Conservation (phyloP, 2,113 vertebrate genomes). For the Halcyon senegalensis region DNA sequence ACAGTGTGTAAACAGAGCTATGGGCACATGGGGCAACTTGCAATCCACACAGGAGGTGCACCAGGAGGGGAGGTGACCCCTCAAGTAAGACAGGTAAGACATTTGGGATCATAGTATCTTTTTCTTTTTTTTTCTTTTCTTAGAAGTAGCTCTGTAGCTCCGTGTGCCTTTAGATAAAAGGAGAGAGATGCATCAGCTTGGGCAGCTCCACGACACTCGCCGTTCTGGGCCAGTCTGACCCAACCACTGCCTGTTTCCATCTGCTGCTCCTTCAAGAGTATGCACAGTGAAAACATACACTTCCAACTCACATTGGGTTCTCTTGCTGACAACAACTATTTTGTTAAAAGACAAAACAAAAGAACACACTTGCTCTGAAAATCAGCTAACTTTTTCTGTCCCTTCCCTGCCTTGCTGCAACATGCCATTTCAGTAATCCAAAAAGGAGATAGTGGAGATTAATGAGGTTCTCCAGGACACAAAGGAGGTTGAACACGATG, state of each 20-base stretch:
- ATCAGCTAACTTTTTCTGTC: background rate
- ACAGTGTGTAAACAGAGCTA: background rate
- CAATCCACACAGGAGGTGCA: background rate
- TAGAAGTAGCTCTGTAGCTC: background rate
- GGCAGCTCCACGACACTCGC: background rate
- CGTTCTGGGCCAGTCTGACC: background rate
- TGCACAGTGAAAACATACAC: rapidly evolving
- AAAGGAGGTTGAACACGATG: background rate
- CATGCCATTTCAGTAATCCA: background rate
- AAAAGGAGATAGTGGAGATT: background rate
- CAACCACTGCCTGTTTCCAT: background rate
- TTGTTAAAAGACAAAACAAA: background rate
- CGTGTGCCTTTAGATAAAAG: background rate
- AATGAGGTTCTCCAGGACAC: background rate
- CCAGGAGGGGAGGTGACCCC: background rate
- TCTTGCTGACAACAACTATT: background rate
- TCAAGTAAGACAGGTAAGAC: background rate
- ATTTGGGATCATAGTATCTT: background rate
- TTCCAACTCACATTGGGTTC: background rate
- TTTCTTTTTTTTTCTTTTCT: too few species aligned
- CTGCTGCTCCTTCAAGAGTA: background rate
- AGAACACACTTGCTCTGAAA: background rate
- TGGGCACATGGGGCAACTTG: rapidly evolving
- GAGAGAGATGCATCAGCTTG: background rate
- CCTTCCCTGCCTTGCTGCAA: background rate